Conservation (phyloP, 2,797 vertebrate genomes). For the Melanotaenia maccullochi region DNA sequence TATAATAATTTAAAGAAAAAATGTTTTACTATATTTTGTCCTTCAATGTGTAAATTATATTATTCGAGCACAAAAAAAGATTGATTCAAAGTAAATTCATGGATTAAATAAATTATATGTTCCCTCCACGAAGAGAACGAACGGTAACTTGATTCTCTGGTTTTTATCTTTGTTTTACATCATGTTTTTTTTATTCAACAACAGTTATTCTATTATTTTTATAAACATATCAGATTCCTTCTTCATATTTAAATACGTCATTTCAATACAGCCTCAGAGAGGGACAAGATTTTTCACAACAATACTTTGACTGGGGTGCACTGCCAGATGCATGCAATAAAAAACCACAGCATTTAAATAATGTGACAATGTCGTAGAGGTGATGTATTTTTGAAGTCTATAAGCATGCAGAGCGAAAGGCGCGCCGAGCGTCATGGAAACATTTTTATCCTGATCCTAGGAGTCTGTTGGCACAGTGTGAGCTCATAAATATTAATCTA, state of each 20-base stretch:
- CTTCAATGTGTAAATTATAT: not conserved
- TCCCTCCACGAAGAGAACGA: constrained; percentile 24
- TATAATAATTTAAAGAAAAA: not conserved
- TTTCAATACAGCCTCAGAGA: not conserved
- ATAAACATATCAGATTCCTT: not conserved
- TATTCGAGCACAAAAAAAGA: not conserved
- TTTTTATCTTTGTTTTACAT: not conserved
- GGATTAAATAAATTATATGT: constrained; percentile 1
- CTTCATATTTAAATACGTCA: not conserved
- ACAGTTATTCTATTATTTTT: not conserved
- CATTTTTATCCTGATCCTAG: constrained; percentile 40
- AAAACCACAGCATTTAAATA: constrained; percentile 3
- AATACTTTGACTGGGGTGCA: not conserved
- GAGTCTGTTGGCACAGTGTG: not conserved
- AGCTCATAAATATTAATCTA: constrained; percentile 18
- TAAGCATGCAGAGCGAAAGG: constrained; percentile 28
- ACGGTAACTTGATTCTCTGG: not conserved
- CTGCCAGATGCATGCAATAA: not conserved
- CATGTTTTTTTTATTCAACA: not conserved
- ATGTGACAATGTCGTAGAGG: not conserved
- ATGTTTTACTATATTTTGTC: not conserved
- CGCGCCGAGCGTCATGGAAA: constrained; percentile 58
- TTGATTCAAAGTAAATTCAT: constrained; percentile 8
- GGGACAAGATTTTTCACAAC: not conserved
- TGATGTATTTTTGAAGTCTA: constrained; percentile 14